Evolutionary conservation across 92 coral and sea anemone species (phyloP), one percentile per base, ranked within the genome.

Genomic region (Montipora capitata): DNA sequence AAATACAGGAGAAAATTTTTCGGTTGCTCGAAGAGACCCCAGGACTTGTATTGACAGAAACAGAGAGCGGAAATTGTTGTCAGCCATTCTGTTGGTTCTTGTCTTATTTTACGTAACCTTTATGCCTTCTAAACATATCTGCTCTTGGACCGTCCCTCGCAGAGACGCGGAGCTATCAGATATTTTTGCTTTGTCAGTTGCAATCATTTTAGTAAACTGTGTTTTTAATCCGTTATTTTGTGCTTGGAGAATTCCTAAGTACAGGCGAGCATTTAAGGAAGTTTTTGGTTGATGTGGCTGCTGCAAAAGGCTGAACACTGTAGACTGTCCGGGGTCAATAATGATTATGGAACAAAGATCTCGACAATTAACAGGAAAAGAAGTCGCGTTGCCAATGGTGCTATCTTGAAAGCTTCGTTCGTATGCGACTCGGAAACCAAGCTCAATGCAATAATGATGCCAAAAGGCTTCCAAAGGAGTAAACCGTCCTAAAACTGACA

Each of bases 191-290:
- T 15, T 62, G 73, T 78, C 93, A 5, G 83, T 72, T 78, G 39
- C 77, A 59, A 10, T 91, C 15, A 17, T 81, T 11, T 68, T 79
- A 14, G 16, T 87, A 17, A 91, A 87, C 74, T 84, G 93, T 72
- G n/a, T 43, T 41, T 64, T 79, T 17, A 79, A 87, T 76, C 88
- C 88, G 7, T 74, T 84, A 4, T 13, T 84, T 1, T 84, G 74
- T 13, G 88, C 88, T 10, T 74, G 88, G 88, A 63, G 88, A 44
- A 59, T 86, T 49, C 90, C 90, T 2, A 86, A 54, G 5, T 86
- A 78, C 61, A 63, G 42, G 39, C 18, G 45, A 56, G 90, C 90
- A 15, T 68, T 86, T 57, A 17, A 64, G 40, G 74, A 75, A 3
- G 40, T 80, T 15, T 80, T 68, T 54, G 4, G 59, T 20, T 7